phyloP scores from a whole-genome alignment of 2,113 vertebrate genomes.

The Antechinus stuartii region DNA sequence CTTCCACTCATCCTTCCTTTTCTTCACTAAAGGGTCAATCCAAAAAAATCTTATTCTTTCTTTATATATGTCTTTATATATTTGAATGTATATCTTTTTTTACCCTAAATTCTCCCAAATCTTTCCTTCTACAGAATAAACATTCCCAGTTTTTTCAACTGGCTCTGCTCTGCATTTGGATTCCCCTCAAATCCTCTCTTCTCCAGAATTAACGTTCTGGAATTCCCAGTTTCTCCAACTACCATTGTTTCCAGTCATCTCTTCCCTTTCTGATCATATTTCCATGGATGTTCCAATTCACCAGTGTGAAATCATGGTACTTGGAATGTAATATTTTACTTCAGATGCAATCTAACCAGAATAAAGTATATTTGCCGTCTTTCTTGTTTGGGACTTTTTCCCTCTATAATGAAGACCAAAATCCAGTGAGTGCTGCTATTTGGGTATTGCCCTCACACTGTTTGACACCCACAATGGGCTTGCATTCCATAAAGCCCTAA shows the following conservation, averaged over 20 bases:
- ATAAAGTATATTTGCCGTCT: background rate
- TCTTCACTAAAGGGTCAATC: background rate
- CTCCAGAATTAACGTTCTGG: background rate
- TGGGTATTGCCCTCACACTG: background rate
- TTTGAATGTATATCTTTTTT: background rate
- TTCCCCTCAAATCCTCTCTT: background rate
- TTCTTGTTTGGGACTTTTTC: background rate
- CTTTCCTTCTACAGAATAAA: background rate
- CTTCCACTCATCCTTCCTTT: background rate
- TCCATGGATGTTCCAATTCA: background rate
- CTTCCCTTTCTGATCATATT: background rate
- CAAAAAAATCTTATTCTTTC: background rate
- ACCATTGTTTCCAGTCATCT: background rate
- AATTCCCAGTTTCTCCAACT: background rate
- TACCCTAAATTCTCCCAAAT: background rate
- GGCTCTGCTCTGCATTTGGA: background rate
- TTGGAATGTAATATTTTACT: background rate
- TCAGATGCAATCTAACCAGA: background rate
- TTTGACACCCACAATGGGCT: background rate
- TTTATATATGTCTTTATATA: background rate
- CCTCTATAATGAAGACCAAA: background rate
- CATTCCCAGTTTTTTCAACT: background rate
- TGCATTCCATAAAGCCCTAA: background rate
- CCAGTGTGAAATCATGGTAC: background rate
- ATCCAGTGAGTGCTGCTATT: background rate